Evolutionary conservation across 2,797 vertebrate species (phyloP).

Genomic region (Rhynchotus rufescens): DNA sequence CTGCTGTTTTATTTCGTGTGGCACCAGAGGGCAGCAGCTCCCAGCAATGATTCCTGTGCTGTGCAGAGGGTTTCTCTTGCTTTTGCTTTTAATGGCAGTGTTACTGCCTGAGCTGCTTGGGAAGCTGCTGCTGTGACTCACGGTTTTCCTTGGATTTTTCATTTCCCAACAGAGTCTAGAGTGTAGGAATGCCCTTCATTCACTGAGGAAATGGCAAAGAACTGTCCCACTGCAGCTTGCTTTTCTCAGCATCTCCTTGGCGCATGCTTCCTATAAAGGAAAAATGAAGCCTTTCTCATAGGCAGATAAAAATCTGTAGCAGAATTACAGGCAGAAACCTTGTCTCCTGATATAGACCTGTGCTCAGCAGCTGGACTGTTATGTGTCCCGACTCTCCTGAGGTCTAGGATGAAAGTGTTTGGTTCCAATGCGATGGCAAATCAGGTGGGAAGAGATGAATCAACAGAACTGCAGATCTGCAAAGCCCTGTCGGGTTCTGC

Average conservation of each 20-base stretch:
- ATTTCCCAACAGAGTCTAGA: neutral
- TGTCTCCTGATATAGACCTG: neutral
- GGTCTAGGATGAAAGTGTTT: neutral
- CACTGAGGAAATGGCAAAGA: neutral
- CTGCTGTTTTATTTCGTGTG: neutral
- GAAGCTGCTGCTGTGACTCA: too few relatives aligned
- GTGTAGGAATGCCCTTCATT: neutral
- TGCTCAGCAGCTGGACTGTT: neutral
- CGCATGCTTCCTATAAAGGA: neutral
- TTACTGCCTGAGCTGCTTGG: neutral
- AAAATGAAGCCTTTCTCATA: neutral
- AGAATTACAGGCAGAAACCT: neutral
- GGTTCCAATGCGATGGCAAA: fast-evolving
- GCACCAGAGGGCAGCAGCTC: constrained; percentile 66
- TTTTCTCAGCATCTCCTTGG: neutral
- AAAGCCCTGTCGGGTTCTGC: neutral
- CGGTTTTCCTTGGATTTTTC: too few relatives aligned
- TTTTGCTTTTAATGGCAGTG: fast-evolving
- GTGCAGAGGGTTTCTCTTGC: neutral
- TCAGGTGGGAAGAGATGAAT: neutral
- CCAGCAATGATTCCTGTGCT: neutral
- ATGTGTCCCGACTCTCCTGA: neutral
- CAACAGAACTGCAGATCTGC: neutral
- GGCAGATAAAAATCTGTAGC: neutral
- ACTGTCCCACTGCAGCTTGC: neutral